phyloP scores from a whole-genome alignment of 2,888 invertebrate species.

The Xestia xanthographa region DNA sequence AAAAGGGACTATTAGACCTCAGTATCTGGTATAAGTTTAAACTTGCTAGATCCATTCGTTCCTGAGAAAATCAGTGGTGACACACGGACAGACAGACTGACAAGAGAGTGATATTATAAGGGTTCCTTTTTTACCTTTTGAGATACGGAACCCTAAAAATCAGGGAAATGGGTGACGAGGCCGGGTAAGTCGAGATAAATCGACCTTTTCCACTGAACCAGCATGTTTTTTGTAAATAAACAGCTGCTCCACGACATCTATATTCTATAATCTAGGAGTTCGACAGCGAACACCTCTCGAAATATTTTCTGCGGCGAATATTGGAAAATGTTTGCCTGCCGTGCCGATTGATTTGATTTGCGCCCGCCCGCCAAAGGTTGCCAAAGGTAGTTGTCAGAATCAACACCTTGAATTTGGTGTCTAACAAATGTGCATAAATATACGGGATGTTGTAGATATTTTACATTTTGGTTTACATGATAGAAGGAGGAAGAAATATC shows the following conservation, averaged over 20 bases:
- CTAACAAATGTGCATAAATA: conserved; percentile 63
- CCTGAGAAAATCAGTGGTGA: no score
- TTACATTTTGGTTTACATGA: conserved; percentile 39
- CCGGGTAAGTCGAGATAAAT: neutral
- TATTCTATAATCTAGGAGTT: conserved; percentile 66
- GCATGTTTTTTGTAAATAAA: neutral
- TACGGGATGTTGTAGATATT: conserved; percentile 24
- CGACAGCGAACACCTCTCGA: conserved; percentile 65
- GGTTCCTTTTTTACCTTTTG: no score
- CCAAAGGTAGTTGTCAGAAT: conserved; percentile 68
- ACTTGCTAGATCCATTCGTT: no score
- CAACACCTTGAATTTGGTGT: conserved; percentile 64
- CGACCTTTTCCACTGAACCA: neutral
- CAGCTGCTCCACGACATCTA: conserved; percentile 35
- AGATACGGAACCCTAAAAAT: no score
- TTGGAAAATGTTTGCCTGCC: conserved; percentile 82
- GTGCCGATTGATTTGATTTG: conserved; percentile 83
- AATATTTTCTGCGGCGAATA: conserved; percentile 79
- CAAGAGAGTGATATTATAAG: no score
- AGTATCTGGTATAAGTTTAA: no score
- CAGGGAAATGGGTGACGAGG: no score
- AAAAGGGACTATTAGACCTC: no score
- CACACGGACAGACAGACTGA: no score
- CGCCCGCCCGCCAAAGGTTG: conserved; percentile 69
- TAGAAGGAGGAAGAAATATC: neutral